These are phyloP conservation scores for Sanderia malayensis DNA, from an alignment of 30 jellyfish, hydroid and myxozoan species.

Conservation along the genomic window DNA sequence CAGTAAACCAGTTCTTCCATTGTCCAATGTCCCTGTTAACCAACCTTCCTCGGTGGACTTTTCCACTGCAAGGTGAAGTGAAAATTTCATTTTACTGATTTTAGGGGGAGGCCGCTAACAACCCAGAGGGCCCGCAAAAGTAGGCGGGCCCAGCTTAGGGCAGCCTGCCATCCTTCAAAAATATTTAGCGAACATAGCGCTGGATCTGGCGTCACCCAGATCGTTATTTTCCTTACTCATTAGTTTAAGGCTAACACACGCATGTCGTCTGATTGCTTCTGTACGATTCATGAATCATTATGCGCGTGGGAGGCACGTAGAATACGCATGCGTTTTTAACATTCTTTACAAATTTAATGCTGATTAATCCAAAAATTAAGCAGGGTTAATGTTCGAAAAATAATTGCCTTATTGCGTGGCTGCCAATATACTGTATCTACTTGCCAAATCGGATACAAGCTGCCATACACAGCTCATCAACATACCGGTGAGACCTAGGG, in stretches of 20 bases:
- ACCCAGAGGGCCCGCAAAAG: constrained; percentile 74
- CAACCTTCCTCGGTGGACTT: constrained; percentile 94
- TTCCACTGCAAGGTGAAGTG: constrained; percentile 52
- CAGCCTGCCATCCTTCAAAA: constrained; percentile 87
- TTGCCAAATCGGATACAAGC: too few relatives aligned
- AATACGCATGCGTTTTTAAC: too few relatives aligned
- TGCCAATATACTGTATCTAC: too few relatives aligned
- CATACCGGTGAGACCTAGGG: too few relatives aligned
- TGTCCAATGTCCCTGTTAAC: constrained; percentile 90
- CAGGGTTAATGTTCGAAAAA: too few relatives aligned
- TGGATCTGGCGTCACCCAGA: constrained; percentile 92
- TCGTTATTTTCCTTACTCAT: constrained; percentile 88
- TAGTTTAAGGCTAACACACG: constrained; percentile 79
- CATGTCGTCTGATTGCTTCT: too few relatives aligned
- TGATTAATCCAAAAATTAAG: too few relatives aligned
- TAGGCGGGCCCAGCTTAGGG: constrained; percentile 81
- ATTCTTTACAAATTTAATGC: too few relatives aligned
- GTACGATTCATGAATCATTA: too few relatives aligned
- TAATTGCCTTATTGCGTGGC: too few relatives aligned
- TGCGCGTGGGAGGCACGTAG: too few relatives aligned
- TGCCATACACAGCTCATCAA: too few relatives aligned
- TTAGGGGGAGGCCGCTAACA: constrained; percentile 76
- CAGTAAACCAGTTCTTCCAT: constrained; percentile 88
- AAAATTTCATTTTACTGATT: not conserved
- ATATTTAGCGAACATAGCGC: constrained; percentile 52